These are phyloP conservation scores for Pangasianodon hypophthalmus DNA, from an alignment of 2,113 vertebrate species.

Conservation along the genomic window DNA sequence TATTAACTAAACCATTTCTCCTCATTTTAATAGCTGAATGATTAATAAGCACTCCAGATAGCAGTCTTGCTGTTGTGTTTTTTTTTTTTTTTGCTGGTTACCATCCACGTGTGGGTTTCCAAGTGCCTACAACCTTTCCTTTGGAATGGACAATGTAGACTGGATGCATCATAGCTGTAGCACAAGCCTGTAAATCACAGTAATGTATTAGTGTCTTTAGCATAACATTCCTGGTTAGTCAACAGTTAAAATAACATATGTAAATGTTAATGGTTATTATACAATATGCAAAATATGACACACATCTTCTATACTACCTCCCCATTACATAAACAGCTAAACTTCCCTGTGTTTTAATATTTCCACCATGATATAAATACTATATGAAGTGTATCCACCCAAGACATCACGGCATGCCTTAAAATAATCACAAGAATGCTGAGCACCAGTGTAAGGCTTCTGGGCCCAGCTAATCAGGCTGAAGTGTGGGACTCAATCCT, in stretches of 20 bases:
- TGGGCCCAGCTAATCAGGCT: not conserved
- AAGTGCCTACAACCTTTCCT: conserved; percentile 75
- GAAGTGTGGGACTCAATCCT: not conserved
- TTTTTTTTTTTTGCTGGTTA: conserved; percentile 41
- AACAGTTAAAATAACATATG: not conserved
- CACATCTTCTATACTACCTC: not conserved
- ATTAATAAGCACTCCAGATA: not conserved
- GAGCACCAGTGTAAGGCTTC: too few species aligned
- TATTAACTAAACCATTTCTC: not conserved
- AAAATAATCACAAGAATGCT: not conserved
- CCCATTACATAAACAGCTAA: not conserved
- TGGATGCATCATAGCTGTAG: conserved; percentile 80
- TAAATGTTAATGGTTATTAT: not conserved
- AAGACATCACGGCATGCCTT: not conserved
- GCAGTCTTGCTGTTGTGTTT: not conserved
- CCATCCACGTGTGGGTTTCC: conserved; percentile 76
- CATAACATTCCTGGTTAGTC: not conserved
- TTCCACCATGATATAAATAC: not conserved
- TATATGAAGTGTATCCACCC: not conserved
- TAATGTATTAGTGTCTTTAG: not conserved
- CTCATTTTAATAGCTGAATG: not conserved
- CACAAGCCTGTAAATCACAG: conserved; percentile 75
- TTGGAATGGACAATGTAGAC: conserved; percentile 75
- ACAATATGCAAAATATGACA: not conserved
- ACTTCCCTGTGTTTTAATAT: not conserved